phyloP scores from a whole-genome alignment of 2,797 vertebrate genomes.

The Micromesistius poutassou region DNA sequence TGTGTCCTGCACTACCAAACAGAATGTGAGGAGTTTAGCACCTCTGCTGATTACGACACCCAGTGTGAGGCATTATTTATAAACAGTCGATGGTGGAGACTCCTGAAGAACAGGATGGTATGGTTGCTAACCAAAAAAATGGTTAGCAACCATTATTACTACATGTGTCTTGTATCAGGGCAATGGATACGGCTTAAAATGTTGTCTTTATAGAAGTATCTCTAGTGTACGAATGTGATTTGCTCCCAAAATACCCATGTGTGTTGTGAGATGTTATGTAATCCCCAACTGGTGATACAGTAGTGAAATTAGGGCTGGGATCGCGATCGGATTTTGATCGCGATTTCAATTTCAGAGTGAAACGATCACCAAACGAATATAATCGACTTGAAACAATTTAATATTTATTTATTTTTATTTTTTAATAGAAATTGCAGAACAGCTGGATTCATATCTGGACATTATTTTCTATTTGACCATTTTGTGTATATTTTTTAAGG shows the following conservation, averaged over 20 bases:
- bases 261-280: not conserved
- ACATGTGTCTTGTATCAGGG: not conserved
- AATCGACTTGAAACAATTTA: too few species aligned
- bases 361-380: too few species aligned
- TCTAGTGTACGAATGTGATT: too few species aligned
- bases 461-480: too few species aligned
- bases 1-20: slow-evolving; percentile 29
- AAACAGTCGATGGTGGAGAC: not conserved
- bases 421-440: too few species aligned
- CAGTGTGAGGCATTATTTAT: not conserved
- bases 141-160: not conserved
- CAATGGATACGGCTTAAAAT: not conserved
- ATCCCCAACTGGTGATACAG: not conserved
- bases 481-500: too few species aligned
- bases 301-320: too few species aligned
- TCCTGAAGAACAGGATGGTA: not conserved
- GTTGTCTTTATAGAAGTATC: not conserved
- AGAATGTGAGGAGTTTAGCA: slow-evolving; percentile 32
- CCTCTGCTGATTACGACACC: slow-evolving; percentile 20
- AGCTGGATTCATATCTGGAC: too few species aligned
- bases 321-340: too few species aligned
- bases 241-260: not conserved
- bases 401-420: too few species aligned
- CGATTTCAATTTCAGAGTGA: too few species aligned
- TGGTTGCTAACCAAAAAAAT: not conserved